Base-by-base conservation (phyloP, 2,113 vertebrate genomes). In the Scytalopus superciliaris region DNA sequence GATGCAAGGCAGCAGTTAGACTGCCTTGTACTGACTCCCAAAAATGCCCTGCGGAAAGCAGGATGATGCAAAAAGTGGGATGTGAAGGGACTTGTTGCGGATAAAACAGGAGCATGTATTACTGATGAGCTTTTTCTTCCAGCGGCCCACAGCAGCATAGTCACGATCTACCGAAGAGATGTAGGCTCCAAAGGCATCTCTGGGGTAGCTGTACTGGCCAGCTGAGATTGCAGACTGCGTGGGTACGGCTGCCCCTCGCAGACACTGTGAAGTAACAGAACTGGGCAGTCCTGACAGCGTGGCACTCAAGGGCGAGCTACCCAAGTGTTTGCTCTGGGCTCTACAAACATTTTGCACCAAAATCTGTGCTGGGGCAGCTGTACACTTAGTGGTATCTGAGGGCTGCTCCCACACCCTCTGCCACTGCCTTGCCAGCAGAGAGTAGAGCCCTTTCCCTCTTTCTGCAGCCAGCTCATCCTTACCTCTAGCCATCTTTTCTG, bases 1-100 rank as follows among this genome's bases (percentile, higher is more conserved):
- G 2, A 1, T 0, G 2, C 19, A 5, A 21, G 23, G 39, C 15
- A 57, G 44, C 39, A 13, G 30, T 1, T 4, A 37, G 35, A 3
- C 6, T 19, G 50, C 28, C 39, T 63, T 44, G 56, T 39, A 10
- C 64, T 12, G 50, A 2, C 73, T 68, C 35, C 17, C 12, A 39
- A 10, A 7, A 37, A 37, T 16, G 64, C 44, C 73, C 68, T 5
- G 56, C 0, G 2, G 52, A 62, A 57, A 87, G 45, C 19, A 45
- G 60, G 42, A 70, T 31, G 49, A 3, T 0, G 8, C 10, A 35
- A 30, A 66, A 44, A 19, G 19, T 5, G 55, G 55, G 67, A 90
- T 50, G 50, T 62, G 93, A 94, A 92, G 73, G 74, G 76, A 70
- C 84, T 68, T 82, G 92, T n/a, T 63, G 72, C 57, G 40, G 73